Evolutionary conservation across 2,797 vertebrate species (phyloP).

Genomic region (Merluccius polli): DNA sequence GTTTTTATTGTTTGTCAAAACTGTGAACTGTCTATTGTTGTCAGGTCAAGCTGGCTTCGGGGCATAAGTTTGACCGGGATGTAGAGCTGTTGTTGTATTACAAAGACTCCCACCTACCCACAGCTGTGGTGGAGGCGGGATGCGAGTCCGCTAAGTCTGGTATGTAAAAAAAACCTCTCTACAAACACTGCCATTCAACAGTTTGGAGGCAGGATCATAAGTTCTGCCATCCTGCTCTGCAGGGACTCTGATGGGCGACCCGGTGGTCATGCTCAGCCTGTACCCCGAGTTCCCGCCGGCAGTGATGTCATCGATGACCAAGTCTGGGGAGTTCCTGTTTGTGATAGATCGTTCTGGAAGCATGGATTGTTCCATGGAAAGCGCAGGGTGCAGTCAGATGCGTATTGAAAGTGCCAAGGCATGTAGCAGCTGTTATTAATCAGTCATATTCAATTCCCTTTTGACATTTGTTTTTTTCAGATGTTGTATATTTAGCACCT

Average conservation of each 20-base stretch:
- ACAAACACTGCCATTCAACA: background rate
- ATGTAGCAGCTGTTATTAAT: constrained; percentile 14
- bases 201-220: background rate
- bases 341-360: constrained; percentile 82
- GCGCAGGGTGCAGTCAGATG: constrained; percentile 13
- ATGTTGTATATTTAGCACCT: background rate
- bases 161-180: constrained; percentile 36
- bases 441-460: background rate
- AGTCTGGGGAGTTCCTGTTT: constrained; percentile 80
- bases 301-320: constrained; percentile 46
- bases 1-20: background rate
- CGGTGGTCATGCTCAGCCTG: constrained; percentile 78
- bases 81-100: constrained; percentile 81
- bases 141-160: constrained; percentile 58
- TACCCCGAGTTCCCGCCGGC: constrained; percentile 75
- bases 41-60: constrained; percentile 74
- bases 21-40: constrained; percentile 13
- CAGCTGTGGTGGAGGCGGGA: constrained; percentile 74
- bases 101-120: constrained; percentile 70
- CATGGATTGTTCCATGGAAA: constrained; percentile 56
- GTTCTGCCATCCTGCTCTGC: background rate
- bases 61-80: constrained; percentile 78
- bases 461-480: background rate
- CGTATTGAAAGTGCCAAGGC: constrained; percentile 79
- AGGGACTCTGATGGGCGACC: constrained; percentile 79